Evolutionary conservation across 2,113 vertebrate genomes (phyloP).

Genomic region (Limnothrissa miodon): DNA sequence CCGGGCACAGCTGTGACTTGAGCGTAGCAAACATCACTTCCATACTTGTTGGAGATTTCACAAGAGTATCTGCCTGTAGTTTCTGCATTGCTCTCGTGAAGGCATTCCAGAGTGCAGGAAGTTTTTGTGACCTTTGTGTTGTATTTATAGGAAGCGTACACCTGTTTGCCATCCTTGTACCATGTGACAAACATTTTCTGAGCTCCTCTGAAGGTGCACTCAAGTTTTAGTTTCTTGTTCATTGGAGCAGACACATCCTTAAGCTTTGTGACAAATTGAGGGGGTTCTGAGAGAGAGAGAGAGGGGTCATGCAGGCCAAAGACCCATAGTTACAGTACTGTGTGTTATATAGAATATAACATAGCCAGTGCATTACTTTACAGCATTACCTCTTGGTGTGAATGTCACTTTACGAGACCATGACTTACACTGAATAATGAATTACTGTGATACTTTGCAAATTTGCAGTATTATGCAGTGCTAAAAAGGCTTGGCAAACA

Average conservation of each 20-base stretch:
- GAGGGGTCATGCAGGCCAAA: neutral
- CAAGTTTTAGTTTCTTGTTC: conserved; percentile 31
- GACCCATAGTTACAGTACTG: neutral
- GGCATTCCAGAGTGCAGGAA: conserved; percentile 72
- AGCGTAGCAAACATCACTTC: conserved; percentile 65
- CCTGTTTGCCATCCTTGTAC: conserved; percentile 79
- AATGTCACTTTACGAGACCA: too few relatives aligned
- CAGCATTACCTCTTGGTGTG: too few relatives aligned
- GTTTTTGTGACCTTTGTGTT: conserved; percentile 56
- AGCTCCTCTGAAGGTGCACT: conserved; percentile 62
- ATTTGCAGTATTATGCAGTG: too few relatives aligned
- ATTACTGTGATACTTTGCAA: too few relatives aligned
- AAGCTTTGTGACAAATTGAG: conserved; percentile 47
- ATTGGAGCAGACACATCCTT: conserved; percentile 62
- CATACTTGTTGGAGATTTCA: conserved; percentile 78
- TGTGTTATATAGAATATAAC: too few relatives aligned
- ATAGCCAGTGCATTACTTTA: too few relatives aligned
- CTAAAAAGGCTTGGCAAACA: too few relatives aligned
- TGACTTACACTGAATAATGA: too few relatives aligned
- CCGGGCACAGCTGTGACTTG: neutral
- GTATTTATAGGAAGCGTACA: conserved; percentile 63
- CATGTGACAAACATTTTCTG: conserved; percentile 75
- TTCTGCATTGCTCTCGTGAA: conserved; percentile 66
- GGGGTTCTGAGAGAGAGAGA: neutral
- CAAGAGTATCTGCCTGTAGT: conserved; percentile 59